A percentile compares a stretch with the other conserved stretches of the same genome.
Evolutionary conservation across 2,888 invertebrate species (phyloP).

Genomic region (Drosophila falleni): DNA sequence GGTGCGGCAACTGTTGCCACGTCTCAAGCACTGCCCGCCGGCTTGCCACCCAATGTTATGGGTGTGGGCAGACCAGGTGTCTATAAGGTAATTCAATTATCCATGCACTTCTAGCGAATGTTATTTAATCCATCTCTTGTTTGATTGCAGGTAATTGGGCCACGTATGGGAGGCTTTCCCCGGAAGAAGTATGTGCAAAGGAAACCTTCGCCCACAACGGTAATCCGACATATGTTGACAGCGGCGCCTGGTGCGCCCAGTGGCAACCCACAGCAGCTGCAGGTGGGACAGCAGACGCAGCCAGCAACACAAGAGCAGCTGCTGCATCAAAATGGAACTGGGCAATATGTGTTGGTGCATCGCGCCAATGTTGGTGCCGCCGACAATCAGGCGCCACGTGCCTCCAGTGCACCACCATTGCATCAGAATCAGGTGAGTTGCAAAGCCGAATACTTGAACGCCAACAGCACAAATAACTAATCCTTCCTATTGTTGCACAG

Average conservation of each 20-base stretch:
- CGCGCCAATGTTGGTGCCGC: slow-evolving; percentile 88
- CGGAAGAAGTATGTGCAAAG: slow-evolving; percentile 87
- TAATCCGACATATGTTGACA: slow-evolving; percentile 88
- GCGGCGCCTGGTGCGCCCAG: slow-evolving; percentile 67
- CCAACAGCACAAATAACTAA: not conserved
- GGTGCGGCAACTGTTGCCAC: slow-evolving; percentile 53
- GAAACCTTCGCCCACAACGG: slow-evolving; percentile 87
- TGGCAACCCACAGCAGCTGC: slow-evolving; percentile 58
- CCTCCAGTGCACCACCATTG: slow-evolving; percentile 93
- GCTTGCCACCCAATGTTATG: slow-evolving; percentile 81
- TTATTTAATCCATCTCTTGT: not conserved
- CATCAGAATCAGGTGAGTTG: slow-evolving; percentile 86
- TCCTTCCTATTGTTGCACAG: slow-evolving; percentile 52
- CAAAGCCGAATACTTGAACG: not conserved
- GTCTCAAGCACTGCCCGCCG: slow-evolving; percentile 53
- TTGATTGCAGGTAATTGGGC: slow-evolving; percentile 82
- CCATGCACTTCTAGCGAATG: not conserved
- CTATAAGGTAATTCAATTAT: slow-evolving; percentile 78
- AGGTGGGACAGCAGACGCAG: slow-evolving; percentile 61
- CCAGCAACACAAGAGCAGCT: slow-evolving; percentile 66
- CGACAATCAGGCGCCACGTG: slow-evolving; percentile 90
- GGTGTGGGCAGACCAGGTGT: slow-evolving; percentile 84
- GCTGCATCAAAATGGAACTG: slow-evolving; percentile 86
- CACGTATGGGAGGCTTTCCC: slow-evolving; percentile 84
- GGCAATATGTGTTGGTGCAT: slow-evolving; percentile 93